Base-by-base conservation (phyloP, 2,888 invertebrate species). In the Andrena haemorrhoa region DNA sequence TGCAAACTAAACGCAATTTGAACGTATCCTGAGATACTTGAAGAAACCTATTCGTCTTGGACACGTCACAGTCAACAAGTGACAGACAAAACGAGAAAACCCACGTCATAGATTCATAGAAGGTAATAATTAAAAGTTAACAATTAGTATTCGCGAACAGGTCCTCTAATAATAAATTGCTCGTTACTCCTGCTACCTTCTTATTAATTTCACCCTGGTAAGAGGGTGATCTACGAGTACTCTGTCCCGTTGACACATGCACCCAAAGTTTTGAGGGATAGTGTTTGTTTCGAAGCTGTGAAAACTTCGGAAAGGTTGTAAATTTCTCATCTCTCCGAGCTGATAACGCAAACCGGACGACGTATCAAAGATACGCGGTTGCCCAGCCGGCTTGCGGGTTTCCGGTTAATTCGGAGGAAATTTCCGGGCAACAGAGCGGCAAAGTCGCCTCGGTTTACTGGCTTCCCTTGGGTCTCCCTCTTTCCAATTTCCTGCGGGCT, bases 401-500 rank as follows among this genome's bases (percentile, higher is more conserved):
- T 75, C 79, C 82, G 75, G 82, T 82, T 82, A 82, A 82, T 82
- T 71, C 79, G 35, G 49, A 16, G 66, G 41, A 71, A 75, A 82
- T 82, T 79, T 79, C 79, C 70, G 78, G 49, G 51, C 51, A 63
- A n/a, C 78, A 3, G 70, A 68, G 23, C 47, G 10, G 31, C 56
- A 31, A 79, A 58, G 79, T 63, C 61, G 35, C 23, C 29, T 47
- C 31, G 56, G 75, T 75, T 70, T 61, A 70, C 60, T 5, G 56
- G 70, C 12, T 79, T 56, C 20, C 29, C 60, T 47, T 63, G 23
- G 53, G 26, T 31, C 60, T 56, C 23, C 51, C 64, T 75, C 64
- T 72, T 79, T 68, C 79, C 79, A 73, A 79, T 79, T 79, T 79
- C 82, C 79, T 79, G 61, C 23, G 5, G 60, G 41, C 53, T 51